Evolutionary conservation across 23 tunicate genomes (phyloP), one percentile per base, ranked within the genome.

Genomic region (Oikopleura vanhoeffeni): DNA sequence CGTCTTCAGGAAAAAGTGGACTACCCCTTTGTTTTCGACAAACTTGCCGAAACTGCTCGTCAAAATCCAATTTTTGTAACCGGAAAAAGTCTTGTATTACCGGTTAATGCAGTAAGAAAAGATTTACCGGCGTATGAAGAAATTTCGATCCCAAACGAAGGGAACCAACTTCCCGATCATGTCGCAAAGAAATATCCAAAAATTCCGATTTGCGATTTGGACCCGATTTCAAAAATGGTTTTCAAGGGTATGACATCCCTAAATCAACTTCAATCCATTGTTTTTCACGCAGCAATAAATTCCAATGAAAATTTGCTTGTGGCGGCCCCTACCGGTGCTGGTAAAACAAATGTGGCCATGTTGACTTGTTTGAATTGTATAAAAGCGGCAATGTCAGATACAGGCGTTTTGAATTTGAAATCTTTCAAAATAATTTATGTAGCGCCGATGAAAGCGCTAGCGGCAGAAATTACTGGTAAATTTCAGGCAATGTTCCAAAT

Each of bases 281-380:
- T 95, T 27, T 95, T 85, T 58, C 83, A 89, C 64, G 86, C 97
- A 24, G 99, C 99, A 0, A 89, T 85, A 67, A 41, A 89, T 42
- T 89, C 92, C 84, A 95, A 95, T 76, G 99, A 95, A 41, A 95
- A 95, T 85, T 85, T 95, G 40, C 83, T 95, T 24, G 89, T 95
- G 0, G 91, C 97, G 85, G 99, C 99, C 36, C 99, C 99, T 3
- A 95, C 99, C 40, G 99, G 99, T 36, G 99, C 99, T 33, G 99
- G 99, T 27, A 95, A 95, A 84, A 95, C 99, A 35, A 95, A 95
- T 86, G 99, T 95, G 34, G 99, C 99, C 34, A 91, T 95, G 99
- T 71, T 95, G 49, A 95, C 96, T 8, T 83, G 89, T 39, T 87
- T 95, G 39, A 87, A 90, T 49, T 91, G 87, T 42, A 89, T 95